These are phyloP conservation scores for Ferrisia virgata DNA, from an alignment of 2,888 invertebrate genomes.

Conservation along the genomic window DNA sequence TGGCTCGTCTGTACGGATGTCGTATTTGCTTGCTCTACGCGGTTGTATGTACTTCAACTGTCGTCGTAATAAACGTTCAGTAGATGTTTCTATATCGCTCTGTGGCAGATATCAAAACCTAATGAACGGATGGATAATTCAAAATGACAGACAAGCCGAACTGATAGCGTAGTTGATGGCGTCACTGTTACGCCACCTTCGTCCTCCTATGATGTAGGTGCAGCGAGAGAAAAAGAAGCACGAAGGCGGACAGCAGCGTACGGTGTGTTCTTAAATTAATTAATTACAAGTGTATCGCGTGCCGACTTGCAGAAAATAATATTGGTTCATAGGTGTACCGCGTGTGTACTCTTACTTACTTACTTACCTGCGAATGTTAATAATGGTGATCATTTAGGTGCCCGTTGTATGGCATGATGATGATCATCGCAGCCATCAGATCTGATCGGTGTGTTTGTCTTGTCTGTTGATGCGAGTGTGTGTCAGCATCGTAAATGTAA, in stretches of 20 bases:
- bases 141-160: slow-evolving; percentile 38
- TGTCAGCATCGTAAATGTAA: no score
- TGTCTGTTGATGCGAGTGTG: no score
- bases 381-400: no score
- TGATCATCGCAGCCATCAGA: no score
- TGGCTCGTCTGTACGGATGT: background rate
- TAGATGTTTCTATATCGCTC: slow-evolving; percentile 11
- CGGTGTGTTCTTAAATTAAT: slow-evolving; percentile 23
- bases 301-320: background rate
- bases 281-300: background rate
- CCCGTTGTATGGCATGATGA: no score
- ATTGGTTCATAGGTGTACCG: background rate
- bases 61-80: slow-evolving; percentile 20
- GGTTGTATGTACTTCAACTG: slow-evolving; percentile 6
- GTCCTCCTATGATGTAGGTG: no score
- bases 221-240: no score
- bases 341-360: no score
- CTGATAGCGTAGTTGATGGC: slow-evolving; percentile 11
- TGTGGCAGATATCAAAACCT: slow-evolving; percentile 40
- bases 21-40: background rate
- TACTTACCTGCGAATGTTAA: no score
- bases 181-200: background rate
- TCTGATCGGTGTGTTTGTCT: no score
- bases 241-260: no score
- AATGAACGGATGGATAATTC: slow-evolving; percentile 43